phyloP scores from a whole-genome alignment of 2,888 invertebrate genomes.

The Galerucella pusilla region DNA sequence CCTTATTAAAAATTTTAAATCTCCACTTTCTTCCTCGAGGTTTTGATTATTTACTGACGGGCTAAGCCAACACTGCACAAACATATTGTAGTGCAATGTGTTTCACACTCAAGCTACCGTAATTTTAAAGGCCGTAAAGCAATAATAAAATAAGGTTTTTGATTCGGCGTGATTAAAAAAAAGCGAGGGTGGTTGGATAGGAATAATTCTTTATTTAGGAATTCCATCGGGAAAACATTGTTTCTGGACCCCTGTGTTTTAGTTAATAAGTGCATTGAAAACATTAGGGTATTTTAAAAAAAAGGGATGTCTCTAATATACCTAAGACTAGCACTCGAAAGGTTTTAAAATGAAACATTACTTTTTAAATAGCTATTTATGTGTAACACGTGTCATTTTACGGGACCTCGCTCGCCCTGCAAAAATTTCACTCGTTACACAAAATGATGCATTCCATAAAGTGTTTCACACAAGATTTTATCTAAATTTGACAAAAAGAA shows the following conservation, averaged over 20 bases:
- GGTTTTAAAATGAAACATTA: background rate
- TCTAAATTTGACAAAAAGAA: too few relatives aligned
- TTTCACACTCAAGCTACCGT: conserved; percentile 49
- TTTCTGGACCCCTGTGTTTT: conserved; percentile 44
- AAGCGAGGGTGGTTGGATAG: conserved; percentile 57
- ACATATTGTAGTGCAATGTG: conserved; percentile 43
- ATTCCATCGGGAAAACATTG: conserved; percentile 52
- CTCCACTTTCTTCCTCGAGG: too few relatives aligned
- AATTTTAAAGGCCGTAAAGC: conserved; percentile 59
- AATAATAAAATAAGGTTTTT: conserved; percentile 62
- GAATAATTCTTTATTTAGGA: conserved; percentile 63
- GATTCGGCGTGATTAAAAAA: conserved; percentile 65
- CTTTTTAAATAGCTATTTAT: background rate
- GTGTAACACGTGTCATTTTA: background rate
- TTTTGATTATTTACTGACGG: background rate
- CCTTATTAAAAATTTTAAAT: too few relatives aligned
- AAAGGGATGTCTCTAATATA: background rate
- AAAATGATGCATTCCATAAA: too few relatives aligned
- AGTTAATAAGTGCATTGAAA: conserved; percentile 42
- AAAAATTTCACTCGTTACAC: too few relatives aligned
- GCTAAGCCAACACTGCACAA: conserved; percentile 15
- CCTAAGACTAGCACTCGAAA: background rate
- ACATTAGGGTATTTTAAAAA: conserved; percentile 9
- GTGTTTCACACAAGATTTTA: too few relatives aligned
- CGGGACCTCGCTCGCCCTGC: too few relatives aligned